Evolutionary conservation across 2,113 vertebrate genomes (phyloP), one percentile per base, ranked within the genome.

Genomic region (Seriola rivoliana): DNA sequence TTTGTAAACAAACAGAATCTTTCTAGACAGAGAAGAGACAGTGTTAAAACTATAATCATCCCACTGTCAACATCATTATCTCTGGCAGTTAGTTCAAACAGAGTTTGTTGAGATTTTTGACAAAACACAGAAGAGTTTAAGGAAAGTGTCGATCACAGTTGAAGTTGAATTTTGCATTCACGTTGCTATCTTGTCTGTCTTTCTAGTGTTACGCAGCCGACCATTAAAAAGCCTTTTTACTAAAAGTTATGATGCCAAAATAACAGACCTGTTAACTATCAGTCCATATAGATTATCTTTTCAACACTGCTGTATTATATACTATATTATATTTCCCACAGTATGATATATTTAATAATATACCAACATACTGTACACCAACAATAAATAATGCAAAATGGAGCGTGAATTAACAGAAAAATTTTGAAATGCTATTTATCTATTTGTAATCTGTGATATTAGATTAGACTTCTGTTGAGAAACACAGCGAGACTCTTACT

Each of bases 41-140:
- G 10, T 42, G 5, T 78, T 85, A 12, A 80, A 84, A 74, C 55
- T 36, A 17, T 67, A 19, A 85, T 64, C n/a, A 10, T 71, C 29
- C 25, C 4, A 3, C 0, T 34, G 60, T 75, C 72, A 73, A 5
- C 19, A 62, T 40, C 1, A 3, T 63, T 73, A 50, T 52, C 8
- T 25, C 11, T 54, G 60, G 7, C 0, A 0, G 16, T 48, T 3
- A 14, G 8, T n/a, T 34, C 6, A 11, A 1, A 16, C 17, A 11
- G 1, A 48, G 29, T 21, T 17, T 13, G n/a, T 23, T 48, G 21
- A 58, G 36, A 75, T 58, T 14, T 48, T 17, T n/a, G 50, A 21
- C 50, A 54, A 54, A 17, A 54, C 21, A 23, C n/a, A 57, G 9
- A 4, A 11, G 0, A 57, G 52, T 9, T 57, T 5, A 57, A 57